These are phyloP conservation scores for Homarus americanus DNA, from an alignment of 1,140 invertebrate genomes.

Conservation along the genomic window DNA sequence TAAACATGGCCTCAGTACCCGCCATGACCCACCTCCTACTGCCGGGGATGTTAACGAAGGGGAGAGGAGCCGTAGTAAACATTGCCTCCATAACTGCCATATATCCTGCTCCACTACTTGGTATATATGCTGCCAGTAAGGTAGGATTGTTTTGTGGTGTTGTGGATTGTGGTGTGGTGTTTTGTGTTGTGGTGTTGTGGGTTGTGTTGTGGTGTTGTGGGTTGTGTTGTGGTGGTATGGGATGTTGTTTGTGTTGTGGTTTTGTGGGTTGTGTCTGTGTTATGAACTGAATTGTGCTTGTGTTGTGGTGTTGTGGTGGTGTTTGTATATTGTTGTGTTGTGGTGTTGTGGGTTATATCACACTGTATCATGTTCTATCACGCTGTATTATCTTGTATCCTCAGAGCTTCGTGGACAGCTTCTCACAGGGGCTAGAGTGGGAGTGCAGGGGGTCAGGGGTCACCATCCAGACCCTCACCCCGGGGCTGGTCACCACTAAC, in stretches of 20 bases:
- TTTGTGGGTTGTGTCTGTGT: not conserved
- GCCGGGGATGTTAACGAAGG: slow-evolving; percentile 22
- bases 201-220: too few relatives aligned
- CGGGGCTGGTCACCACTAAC: not conserved
- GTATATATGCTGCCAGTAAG: slow-evolving; percentile 33
- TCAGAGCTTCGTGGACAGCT: slow-evolving; percentile 2
- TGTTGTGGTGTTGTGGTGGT: too few relatives aligned
- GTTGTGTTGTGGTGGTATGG: not conserved
- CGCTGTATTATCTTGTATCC: not conserved
- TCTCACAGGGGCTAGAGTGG: not conserved
- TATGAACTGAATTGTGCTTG: too few relatives aligned
- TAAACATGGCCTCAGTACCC: slow-evolving; percentile 36
- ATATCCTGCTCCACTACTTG: not conserved
- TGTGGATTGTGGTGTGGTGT: too few relatives aligned
- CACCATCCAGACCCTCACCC: not conserved
- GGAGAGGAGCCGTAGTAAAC: slow-evolving; percentile 26
- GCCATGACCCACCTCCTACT: slow-evolving; percentile 38
- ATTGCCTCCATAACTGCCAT: not conserved
- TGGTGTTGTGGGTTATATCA: not conserved
- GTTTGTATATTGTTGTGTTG: not conserved
- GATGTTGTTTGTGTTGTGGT: not conserved
- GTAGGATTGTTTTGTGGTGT: slow-evolving; percentile 3
- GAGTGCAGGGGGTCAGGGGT: slow-evolving; percentile 6
- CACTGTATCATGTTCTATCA: not conserved
- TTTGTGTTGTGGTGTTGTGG: too few relatives aligned